Evolutionary conservation across 2,113 vertebrate species (phyloP), one percentile per base, ranked within the genome.

Genomic region (Epinephelus lanceolatus): DNA sequence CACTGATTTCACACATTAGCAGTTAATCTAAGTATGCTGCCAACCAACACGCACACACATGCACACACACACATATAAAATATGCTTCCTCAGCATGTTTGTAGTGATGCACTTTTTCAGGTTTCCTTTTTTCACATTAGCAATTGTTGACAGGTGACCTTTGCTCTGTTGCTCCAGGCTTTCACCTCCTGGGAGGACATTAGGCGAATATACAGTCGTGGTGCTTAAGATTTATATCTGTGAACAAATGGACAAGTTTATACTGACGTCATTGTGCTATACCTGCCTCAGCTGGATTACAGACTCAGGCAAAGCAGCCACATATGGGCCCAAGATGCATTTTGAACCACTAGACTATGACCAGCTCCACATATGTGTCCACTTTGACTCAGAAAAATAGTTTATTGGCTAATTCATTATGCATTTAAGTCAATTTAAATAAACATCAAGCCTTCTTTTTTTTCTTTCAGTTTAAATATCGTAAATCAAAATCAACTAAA

Each of bases 1-100:
- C 15, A 61, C 1, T 25, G 33, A 87, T 80, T 86, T 85, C 62
- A 88, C 51, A 62, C 71, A 42, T 15, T 67, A 75, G 51, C 18
- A 71, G 70, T 79, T 69, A 68, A 74, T 51, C 2, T 19, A 0
- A 13, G 14, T 18, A 65, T 55, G 49, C 19, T 30, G 67, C 6
- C 78, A 71, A 49, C 63, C 27, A 27, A 2, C 27, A 70, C 9
- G 37, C 49, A 83, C 5, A 75, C 33, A 80, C 17, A 67, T n/a
- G 47, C 2, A 18, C 25, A 56, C 17, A 56, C 17, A 49, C 0
- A 42, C 8, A 11, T 11, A 42, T 42, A 11, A 71, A 23, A 76
- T 19, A 45, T 76, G 7, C 27, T 59, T 27, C 76, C 30, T 37
- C 69, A 5, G 21, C 47, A 65, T n/a, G 23, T 76, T 56, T 79